These are phyloP conservation scores for Hemicordylus capensis DNA, from an alignment of 2,113 vertebrate genomes.

Conservation along the genomic window DNA sequence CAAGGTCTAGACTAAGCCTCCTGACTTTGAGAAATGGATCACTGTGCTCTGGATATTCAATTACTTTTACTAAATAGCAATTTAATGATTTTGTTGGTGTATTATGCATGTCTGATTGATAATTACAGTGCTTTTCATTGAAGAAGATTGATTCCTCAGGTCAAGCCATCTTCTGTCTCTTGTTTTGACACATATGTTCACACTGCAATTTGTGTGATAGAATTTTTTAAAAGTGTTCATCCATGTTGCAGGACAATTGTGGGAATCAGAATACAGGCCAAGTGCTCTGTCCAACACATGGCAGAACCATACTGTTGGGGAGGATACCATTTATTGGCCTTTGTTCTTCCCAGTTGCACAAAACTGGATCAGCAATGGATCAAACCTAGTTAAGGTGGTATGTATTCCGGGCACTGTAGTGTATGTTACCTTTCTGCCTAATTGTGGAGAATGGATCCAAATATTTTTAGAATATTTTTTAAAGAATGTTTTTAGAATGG, in stretches of 20 bases:
- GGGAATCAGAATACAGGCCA: background rate
- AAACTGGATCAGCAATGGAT: too few relatives aligned
- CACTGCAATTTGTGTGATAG: background rate
- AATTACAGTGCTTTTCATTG: conserved; percentile 15
- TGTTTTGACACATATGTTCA: background rate
- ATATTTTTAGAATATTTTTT: too few relatives aligned
- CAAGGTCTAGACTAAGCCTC: background rate
- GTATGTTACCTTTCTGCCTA: too few relatives aligned
- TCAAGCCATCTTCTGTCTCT: conserved; percentile 13
- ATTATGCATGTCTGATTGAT: background rate
- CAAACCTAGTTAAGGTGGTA: too few relatives aligned
- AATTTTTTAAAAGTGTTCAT: background rate
- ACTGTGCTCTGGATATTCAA: conserved; percentile 27
- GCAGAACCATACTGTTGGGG: too few relatives aligned
- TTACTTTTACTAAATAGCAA: conserved; percentile 37
- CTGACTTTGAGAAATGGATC: conserved; percentile 30
- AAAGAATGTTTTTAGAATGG: too few relatives aligned
- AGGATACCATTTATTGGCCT: too few relatives aligned
- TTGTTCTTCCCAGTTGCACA: too few relatives aligned
- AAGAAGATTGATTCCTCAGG: conserved; percentile 27
- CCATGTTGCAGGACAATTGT: background rate
- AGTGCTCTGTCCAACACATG: background rate
- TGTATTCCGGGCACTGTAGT: too few relatives aligned
- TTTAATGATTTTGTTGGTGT: conserved; percentile 33
- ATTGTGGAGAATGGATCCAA: too few relatives aligned